phyloP scores from a whole-genome alignment of 1,140 invertebrate genomes.

The Scaptomyza pallida region DNA sequence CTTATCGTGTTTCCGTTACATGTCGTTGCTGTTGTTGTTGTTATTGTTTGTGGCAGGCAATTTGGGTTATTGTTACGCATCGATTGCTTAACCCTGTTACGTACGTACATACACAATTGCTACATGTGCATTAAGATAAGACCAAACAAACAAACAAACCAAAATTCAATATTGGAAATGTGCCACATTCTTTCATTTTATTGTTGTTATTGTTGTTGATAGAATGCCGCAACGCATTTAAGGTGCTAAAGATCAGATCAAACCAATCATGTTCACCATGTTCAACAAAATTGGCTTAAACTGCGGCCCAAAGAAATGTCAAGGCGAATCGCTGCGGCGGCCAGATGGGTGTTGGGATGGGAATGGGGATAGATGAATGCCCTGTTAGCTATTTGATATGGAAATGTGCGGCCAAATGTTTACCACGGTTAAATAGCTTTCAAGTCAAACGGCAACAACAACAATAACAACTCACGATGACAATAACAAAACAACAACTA shows the following conservation, averaged over 20 bases:
- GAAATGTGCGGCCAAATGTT: slow-evolving; percentile 41
- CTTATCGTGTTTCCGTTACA: slow-evolving; percentile 40
- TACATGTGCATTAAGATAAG: slow-evolving; percentile 28
- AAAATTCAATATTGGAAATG: not conserved
- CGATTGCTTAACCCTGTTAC: slow-evolving; percentile 46
- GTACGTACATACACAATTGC: slow-evolving; percentile 14
- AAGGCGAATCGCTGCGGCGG: slow-evolving; percentile 23
- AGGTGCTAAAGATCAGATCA: not conserved
- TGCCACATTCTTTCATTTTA: not conserved
- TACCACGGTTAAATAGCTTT: slow-evolving; percentile 43
- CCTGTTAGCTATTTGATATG: slow-evolving; percentile 39
- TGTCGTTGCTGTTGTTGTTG: slow-evolving; percentile 29
- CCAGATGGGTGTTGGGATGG: slow-evolving; percentile 23
- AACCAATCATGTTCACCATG: too few species aligned
- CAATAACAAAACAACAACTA: slow-evolving; percentile 30
- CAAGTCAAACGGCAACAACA: slow-evolving; percentile 25
- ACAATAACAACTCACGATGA: slow-evolving; percentile 18
- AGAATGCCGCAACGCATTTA: not conserved
- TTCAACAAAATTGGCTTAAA: not conserved
- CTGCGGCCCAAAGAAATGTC: slow-evolving; percentile 26
- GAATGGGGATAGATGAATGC: slow-evolving; percentile 18
- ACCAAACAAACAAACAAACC: not conserved
- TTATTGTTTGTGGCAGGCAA: slow-evolving; percentile 25
- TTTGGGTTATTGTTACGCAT: slow-evolving; percentile 51
- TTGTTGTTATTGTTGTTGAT: too few species aligned